A percentile compares a stretch with the other conserved stretches of the same genome.
phyloP scores from a whole-genome alignment of 2,113 vertebrate genomes.

The Kobus ellipsiprymnus region DNA sequence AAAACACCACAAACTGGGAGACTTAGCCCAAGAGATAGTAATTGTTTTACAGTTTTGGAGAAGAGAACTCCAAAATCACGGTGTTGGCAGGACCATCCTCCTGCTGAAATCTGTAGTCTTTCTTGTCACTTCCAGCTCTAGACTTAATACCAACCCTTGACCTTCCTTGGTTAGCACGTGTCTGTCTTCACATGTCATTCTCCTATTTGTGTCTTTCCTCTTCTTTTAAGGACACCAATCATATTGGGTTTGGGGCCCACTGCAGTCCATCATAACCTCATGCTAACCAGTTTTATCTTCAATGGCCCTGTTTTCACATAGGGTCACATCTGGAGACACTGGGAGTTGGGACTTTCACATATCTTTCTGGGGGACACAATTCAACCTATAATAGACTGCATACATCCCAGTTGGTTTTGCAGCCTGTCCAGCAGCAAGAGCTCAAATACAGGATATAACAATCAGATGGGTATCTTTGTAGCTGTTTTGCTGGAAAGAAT shows the following conservation, averaged over 20 bases:
- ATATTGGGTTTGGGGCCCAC: background rate
- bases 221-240: background rate
- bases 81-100: background rate
- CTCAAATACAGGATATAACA: background rate
- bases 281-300: background rate
- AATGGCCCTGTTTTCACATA: background rate
- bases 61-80: background rate
- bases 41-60: background rate
- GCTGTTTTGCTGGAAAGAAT: background rate
- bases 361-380: background rate
- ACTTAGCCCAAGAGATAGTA: background rate
- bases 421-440: background rate
- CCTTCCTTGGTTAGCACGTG: rapidly evolving
- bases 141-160: rapidly evolving
- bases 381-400: rapidly evolving
- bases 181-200: background rate
- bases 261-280: background rate
- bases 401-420: background rate
- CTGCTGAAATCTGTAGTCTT: background rate
- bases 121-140: background rate
- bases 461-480: background rate
- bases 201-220: background rate
- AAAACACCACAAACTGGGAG: background rate
- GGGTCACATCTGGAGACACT: background rate
- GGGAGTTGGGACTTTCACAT: background rate